phyloP scores from a whole-genome alignment of 2,113 vertebrate genomes.

The Ochotona princeps region DNA sequence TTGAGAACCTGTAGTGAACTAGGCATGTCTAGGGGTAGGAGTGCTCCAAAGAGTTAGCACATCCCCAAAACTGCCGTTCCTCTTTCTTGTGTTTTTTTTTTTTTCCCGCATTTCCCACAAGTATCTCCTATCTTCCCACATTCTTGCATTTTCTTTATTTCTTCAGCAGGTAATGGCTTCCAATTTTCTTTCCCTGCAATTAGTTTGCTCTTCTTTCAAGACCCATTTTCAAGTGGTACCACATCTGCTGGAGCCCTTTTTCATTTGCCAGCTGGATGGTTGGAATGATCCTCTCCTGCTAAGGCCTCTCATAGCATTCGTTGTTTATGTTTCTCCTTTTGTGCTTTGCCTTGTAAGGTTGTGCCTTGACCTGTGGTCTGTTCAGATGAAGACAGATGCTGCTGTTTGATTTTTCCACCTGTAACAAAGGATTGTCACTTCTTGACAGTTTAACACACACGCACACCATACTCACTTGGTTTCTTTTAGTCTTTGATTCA shows the following conservation, averaged over 20 bases:
- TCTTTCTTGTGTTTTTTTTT: neutral
- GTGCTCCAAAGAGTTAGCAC: neutral
- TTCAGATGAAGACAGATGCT: constrained; percentile 20
- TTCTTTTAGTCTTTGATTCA: constrained; percentile 3
- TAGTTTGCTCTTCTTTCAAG: constrained; percentile 25
- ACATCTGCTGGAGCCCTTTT: neutral
- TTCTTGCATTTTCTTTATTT: constrained; percentile 27
- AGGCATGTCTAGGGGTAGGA: neutral
- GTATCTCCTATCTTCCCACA: neutral
- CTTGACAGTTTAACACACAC: neutral
- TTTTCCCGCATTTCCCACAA: neutral
- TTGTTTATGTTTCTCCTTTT: constrained; percentile 4
- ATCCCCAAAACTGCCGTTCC: neutral
- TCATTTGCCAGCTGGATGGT: neutral
- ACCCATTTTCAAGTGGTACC: neutral
- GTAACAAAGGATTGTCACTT: neutral
- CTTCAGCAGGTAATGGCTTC: constrained; percentile 27
- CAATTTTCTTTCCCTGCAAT: constrained; percentile 2
- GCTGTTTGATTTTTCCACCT: constrained; percentile 33
- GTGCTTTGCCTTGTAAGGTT: constrained; percentile 26
- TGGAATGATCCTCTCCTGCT: neutral
- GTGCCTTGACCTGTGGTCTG: constrained; percentile 37
- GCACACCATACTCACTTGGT: neutral
- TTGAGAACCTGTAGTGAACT: constrained; percentile 26
- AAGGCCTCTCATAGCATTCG: neutral